Conservation (phyloP, 35 echinoderm and acorn worm species). For the Eucidaris tribuloides region DNA sequence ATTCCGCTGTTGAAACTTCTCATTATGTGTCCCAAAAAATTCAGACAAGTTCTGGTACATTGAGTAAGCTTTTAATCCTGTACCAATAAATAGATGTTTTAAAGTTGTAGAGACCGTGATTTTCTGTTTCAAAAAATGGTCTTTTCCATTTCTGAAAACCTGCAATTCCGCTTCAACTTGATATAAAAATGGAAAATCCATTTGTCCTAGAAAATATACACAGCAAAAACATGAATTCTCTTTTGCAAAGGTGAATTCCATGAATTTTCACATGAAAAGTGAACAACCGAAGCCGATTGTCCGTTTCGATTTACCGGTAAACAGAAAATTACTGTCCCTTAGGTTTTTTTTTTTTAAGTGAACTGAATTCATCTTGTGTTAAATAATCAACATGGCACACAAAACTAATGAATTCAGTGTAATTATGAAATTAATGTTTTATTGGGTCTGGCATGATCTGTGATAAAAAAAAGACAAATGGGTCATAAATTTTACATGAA, state of each 20-base stretch:
- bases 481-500: background rate
- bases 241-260: background rate
- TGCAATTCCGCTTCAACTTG: too few relatives aligned
- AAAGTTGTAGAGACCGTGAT: too few relatives aligned
- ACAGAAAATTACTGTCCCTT: background rate
- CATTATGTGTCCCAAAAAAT: too few relatives aligned
- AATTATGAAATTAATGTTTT: background rate
- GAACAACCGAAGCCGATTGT: too few relatives aligned
- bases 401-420: background rate
- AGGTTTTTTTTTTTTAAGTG: background rate
- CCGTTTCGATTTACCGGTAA: background rate
- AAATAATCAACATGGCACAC: background rate
- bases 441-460: background rate
- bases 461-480: background rate
- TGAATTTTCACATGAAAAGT: background rate
- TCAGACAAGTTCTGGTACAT: too few relatives aligned
- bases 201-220: background rate
- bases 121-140: too few relatives aligned
- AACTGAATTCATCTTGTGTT: background rate
- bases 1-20: too few relatives aligned
- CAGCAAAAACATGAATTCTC: background rate
- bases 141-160: too few relatives aligned
- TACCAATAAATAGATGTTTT: too few relatives aligned
- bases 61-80: too few relatives aligned
- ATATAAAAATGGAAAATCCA: background rate